Percentiles rank a stretch among this genome's conserved stretches.
phyloP scores from a whole-genome alignment of 2,797 vertebrate genomes.

The Onychomys torridus region DNA sequence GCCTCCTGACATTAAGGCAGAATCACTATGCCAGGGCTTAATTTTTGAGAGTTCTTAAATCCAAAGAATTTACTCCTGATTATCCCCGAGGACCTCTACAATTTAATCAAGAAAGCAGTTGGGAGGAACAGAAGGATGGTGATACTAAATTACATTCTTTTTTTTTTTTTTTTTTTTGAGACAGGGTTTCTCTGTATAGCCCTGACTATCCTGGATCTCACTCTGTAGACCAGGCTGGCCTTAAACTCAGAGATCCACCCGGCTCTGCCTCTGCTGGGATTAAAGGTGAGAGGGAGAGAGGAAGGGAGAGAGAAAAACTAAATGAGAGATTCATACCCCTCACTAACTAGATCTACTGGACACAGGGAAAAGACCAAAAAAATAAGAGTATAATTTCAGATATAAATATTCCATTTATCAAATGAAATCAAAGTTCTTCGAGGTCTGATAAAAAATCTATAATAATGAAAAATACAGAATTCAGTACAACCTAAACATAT shows the following conservation, averaged over 20 bases:
- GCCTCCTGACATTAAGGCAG: too few relatives aligned
- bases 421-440: conserved; percentile 46
- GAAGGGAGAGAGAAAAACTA: too few relatives aligned
- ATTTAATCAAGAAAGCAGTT: background rate
- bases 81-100: background rate
- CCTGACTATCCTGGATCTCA: too few relatives aligned
- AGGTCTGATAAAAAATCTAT: conserved; percentile 39
- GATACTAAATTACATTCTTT: background rate
- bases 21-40: too few relatives aligned
- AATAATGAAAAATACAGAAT: conserved; percentile 55
- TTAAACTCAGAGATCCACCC: too few relatives aligned
- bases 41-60: background rate
- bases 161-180: too few relatives aligned
- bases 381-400: conserved; percentile 13
- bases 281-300: too few relatives aligned
- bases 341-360: background rate
- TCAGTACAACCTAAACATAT: background rate
- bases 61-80: background rate
- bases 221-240: too few relatives aligned
- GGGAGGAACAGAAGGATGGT: background rate
- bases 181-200: too few relatives aligned
- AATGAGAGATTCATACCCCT: background rate
- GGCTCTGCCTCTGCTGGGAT: too few relatives aligned
- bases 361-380: background rate
- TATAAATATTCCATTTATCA: background rate